Evolutionary conservation across 1,140 invertebrate species (phyloP).

Genomic region (Conus ventricosus): DNA sequence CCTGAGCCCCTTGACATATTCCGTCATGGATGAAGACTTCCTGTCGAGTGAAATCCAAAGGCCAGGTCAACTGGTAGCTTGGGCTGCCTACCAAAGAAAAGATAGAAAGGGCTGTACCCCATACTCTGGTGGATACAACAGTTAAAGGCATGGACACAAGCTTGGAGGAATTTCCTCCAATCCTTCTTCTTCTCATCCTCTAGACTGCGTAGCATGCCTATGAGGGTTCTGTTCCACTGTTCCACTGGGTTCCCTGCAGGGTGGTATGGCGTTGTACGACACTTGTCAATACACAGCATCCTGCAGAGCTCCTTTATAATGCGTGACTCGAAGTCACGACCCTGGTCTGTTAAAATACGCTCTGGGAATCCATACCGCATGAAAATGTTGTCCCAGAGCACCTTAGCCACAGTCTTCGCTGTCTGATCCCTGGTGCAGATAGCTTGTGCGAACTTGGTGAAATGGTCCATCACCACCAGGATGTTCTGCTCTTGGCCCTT

Average conservation of each 20-base stretch:
- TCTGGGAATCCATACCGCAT: slow-evolving; percentile 35
- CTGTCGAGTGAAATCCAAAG: slow-evolving; percentile 2
- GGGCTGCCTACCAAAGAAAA: slow-evolving; percentile 50
- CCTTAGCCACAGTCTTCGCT: not conserved
- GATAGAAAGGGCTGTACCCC: slow-evolving; percentile 41
- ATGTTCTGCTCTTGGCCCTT: slow-evolving; percentile 21
- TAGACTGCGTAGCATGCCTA: slow-evolving; percentile 51
- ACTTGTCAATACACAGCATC: slow-evolving; percentile 29
- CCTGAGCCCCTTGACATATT: slow-evolving; percentile 1
- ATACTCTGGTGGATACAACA: slow-evolving; percentile 43
- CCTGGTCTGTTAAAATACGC: slow-evolving; percentile 41
- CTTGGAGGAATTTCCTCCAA: slow-evolving; percentile 41
- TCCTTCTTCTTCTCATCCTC: slow-evolving; percentile 41
- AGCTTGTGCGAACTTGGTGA: slow-evolving; percentile 20
- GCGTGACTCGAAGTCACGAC: slow-evolving; percentile 39
- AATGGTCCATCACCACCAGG: slow-evolving; percentile 21
- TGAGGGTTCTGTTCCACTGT: slow-evolving; percentile 40
- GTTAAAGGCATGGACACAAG: slow-evolving; percentile 50
- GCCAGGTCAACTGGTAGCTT: slow-evolving; percentile 44
- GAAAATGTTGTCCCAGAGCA: slow-evolving; percentile 12
- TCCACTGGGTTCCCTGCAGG: slow-evolving; percentile 35
- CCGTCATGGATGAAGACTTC: not conserved
- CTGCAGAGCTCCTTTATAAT: slow-evolving; percentile 45
- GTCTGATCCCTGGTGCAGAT: slow-evolving; percentile 13
- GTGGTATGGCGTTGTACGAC: slow-evolving; percentile 46